Evolutionary conservation across 2,888 invertebrate genomes (phyloP).

Genomic region (Onthophagus sagittarius): DNA sequence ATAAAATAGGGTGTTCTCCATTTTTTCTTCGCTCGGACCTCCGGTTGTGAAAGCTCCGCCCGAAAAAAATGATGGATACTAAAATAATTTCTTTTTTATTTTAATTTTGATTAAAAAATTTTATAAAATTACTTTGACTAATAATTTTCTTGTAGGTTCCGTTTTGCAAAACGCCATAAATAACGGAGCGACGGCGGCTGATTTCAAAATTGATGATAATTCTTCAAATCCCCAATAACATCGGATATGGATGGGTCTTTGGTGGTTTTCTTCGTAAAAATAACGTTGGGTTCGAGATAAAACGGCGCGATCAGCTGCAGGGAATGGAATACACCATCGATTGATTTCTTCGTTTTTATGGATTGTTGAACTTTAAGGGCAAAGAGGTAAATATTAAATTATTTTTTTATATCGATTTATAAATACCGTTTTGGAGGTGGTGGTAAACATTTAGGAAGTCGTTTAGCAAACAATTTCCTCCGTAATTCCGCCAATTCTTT

Average conservation of each 20-base stretch:
- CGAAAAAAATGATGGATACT: constrained; percentile 49
- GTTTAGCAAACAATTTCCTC: constrained; percentile 61
- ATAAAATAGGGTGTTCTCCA: constrained; percentile 60
- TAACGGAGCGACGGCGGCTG: constrained; percentile 56
- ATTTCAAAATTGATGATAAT: constrained; percentile 50
- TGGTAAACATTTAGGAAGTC: constrained; percentile 62
- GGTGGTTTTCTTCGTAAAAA: constrained; percentile 62
- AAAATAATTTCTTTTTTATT: constrained; percentile 1
- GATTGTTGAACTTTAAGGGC: constrained; percentile 15
- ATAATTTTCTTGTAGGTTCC: constrained; percentile 58
- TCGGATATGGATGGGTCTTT: constrained; percentile 74
- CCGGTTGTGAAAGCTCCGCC: constrained; percentile 64
- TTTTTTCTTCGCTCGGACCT: constrained; percentile 60
- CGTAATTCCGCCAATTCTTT: constrained; percentile 64
- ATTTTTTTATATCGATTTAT: no score
- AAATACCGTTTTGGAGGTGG: constrained; percentile 55
- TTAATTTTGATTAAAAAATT: no score
- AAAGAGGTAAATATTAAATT: not conserved
- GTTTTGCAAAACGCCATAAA: constrained; percentile 60
- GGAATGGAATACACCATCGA: constrained; percentile 61
- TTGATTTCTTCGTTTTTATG: constrained; percentile 29
- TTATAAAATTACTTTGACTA: constrained; percentile 55
- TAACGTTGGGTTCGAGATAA: constrained; percentile 77
- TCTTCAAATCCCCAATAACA: constrained; percentile 60
- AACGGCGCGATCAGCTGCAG: constrained; percentile 79